Evolutionary conservation across 2,797 vertebrate genomes (phyloP).

Genomic region (Sarcophilus harrisii): DNA sequence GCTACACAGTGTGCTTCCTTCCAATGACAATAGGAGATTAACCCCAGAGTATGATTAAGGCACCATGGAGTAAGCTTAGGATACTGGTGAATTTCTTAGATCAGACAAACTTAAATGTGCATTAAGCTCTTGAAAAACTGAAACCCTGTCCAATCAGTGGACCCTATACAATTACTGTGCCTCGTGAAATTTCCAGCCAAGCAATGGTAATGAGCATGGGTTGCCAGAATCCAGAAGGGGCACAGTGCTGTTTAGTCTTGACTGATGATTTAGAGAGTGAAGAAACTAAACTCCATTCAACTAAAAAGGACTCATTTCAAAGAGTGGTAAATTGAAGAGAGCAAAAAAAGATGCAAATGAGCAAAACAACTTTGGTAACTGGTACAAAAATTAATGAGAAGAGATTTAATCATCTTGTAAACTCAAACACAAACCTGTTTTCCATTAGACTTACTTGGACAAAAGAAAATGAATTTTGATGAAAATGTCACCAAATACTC

Average conservation of each 20-base stretch:
- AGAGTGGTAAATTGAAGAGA: not conserved
- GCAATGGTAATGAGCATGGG: not conserved
- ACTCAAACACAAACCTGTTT: conserved; percentile 5
- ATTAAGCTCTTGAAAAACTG: not conserved
- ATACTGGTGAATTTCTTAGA: not conserved
- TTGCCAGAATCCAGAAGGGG: conserved; percentile 1
- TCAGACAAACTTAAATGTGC: not conserved
- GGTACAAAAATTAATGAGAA: conserved; percentile 27
- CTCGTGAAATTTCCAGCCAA: not conserved
- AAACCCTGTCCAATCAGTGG: not conserved
- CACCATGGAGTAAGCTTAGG: not conserved
- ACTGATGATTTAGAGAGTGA: conserved; percentile 27
- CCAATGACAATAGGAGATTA: not conserved
- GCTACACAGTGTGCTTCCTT: conserved; percentile 20
- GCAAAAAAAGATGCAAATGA: conserved; percentile 3
- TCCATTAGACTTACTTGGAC: not conserved
- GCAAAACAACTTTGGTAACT: conserved; percentile 3
- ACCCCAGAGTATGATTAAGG: not conserved
- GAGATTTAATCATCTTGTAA: conserved; percentile 22
- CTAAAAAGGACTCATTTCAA: conserved; percentile 17
- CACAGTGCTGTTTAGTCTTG: not conserved
- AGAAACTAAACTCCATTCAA: conserved; percentile 21
- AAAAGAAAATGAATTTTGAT: conserved; percentile 34
- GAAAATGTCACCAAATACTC: conserved; percentile 2
- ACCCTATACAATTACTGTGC: not conserved